These are phyloP conservation scores for Dendropsophus ebraccatus DNA, from an alignment of 2,113 vertebrate species.

Conservation along the genomic window DNA sequence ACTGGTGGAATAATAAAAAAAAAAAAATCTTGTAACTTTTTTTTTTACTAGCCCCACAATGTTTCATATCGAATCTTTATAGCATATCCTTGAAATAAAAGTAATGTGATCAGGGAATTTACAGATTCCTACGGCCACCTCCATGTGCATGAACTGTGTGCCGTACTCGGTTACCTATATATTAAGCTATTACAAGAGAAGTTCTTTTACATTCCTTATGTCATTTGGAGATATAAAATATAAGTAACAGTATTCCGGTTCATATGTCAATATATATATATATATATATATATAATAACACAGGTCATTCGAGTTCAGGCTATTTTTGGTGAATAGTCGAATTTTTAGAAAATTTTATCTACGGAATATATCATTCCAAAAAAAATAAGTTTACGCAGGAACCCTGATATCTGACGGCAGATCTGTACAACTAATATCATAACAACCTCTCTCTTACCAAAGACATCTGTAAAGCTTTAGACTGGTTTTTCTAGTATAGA, in stretches of 20 bases:
- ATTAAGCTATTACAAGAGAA: neutral
- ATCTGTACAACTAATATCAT: no score
- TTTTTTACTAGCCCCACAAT: neutral
- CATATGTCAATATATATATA: neutral
- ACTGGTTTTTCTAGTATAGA: no score
- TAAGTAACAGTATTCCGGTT: no score
- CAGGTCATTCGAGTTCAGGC: neutral
- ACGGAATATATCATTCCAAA: no score
- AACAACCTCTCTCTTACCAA: no score
- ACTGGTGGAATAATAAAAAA: conserved; percentile 22
- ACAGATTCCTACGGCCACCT: neutral
- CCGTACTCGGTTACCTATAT: neutral
- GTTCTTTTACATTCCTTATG: no score
- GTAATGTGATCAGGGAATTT: neutral
- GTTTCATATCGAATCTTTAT: conserved; percentile 11
- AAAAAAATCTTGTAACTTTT: neutral
- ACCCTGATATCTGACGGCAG: no score
- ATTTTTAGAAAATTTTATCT: no score
- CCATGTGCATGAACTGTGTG: neutral
- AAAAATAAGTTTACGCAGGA: no score
- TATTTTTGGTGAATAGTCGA: no score
- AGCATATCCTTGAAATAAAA: neutral
- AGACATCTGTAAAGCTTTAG: no score
- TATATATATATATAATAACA: neutral
- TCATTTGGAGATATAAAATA: no score